A percentile compares a stretch with the other conserved stretches of the same genome.
phyloP scores from a whole-genome alignment of 2,888 invertebrate genomes.

The Andrena minutula region DNA sequence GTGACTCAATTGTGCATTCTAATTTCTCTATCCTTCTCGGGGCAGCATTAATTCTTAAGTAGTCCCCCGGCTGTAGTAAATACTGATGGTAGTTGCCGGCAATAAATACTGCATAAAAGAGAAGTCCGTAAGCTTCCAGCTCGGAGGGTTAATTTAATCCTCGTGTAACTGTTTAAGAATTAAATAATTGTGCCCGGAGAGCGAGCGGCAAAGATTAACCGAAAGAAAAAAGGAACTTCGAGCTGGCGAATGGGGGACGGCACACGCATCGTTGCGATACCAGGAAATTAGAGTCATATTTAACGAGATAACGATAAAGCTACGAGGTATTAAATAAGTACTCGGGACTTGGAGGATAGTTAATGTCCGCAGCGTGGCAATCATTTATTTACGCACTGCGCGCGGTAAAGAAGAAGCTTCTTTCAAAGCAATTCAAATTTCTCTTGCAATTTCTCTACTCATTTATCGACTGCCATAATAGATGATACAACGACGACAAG shows the following conservation, averaged over 20 bases:
- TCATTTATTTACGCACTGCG: no score
- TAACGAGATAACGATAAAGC: neutral
- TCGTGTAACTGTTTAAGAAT: conserved; percentile 51
- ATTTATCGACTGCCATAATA: conserved; percentile 48
- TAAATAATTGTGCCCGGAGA: conserved; percentile 24
- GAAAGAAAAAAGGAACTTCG: conserved; percentile 3
- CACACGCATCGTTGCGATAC: neutral
- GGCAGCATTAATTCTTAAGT: conserved; percentile 49
- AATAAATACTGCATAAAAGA: conserved; percentile 57
- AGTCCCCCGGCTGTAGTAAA: conserved; percentile 43
- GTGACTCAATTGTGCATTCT: conserved; percentile 46
- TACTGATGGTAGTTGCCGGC: conserved; percentile 33
- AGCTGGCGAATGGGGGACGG: neutral
- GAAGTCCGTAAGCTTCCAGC: conserved; percentile 36
- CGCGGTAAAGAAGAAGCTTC: no score
- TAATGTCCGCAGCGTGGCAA: no score
- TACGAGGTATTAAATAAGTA: neutral
- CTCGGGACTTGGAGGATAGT: no score
- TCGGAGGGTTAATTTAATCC: conserved; percentile 39
- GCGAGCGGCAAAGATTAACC: neutral
- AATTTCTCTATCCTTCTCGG: conserved; percentile 54
- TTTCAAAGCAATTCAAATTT: neutral
- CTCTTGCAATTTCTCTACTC: conserved; percentile 32
- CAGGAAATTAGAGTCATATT: neutral
- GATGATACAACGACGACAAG: conserved; percentile 44